These are phyloP conservation scores for Clamator glandarius DNA, from an alignment of 2,797 vertebrate genomes.

Conservation along the genomic window DNA sequence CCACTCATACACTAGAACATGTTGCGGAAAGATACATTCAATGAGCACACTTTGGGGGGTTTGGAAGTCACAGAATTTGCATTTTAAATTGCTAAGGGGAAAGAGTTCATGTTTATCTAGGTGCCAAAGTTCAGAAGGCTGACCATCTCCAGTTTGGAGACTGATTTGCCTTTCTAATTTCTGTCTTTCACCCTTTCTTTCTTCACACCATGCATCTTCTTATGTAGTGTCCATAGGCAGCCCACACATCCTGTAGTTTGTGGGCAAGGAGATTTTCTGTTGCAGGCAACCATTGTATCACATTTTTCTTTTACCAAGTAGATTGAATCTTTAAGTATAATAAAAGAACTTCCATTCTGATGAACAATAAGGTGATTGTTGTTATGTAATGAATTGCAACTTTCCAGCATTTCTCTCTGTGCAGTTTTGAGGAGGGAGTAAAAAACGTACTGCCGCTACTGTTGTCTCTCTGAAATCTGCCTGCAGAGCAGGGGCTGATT, in stretches of 20 bases:
- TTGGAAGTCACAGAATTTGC: neutral
- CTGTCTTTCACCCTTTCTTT: neutral
- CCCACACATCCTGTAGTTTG: no score
- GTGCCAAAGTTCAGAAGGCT: neutral
- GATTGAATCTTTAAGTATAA: neutral
- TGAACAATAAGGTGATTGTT: neutral
- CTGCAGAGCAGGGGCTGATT: neutral
- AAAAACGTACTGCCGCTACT: neutral
- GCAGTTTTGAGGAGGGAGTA: neutral
- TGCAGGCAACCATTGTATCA: neutral
- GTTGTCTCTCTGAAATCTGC: neutral
- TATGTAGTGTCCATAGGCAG: neutral
- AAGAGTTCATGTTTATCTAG: neutral
- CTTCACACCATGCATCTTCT: neutral
- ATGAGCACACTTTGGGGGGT: accelerated
- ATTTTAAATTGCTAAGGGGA: neutral
- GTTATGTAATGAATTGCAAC: neutral
- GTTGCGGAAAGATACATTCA: neutral
- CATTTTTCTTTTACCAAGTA: neutral
- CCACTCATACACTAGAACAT: neutral
- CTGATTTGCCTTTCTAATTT: neutral
- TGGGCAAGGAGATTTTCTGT: neutral
- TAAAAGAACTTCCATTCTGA: neutral
- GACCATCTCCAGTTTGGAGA: neutral
- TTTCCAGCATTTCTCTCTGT: neutral